Evolutionary conservation across 1,140 invertebrate genomes (phyloP).

Genomic region (Drosophila athabasca): DNA sequence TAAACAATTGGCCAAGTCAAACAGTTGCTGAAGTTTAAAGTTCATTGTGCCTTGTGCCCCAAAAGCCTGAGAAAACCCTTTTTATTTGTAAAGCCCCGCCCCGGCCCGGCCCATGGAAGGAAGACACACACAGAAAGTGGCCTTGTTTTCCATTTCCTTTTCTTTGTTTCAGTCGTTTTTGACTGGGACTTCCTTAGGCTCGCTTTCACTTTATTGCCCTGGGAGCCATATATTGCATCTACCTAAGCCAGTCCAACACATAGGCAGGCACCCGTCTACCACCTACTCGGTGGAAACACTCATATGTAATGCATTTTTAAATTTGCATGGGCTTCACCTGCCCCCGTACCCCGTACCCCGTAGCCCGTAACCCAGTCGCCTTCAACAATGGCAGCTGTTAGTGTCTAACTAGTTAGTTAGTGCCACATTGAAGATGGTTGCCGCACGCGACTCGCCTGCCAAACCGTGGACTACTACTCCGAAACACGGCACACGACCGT

Average conservation of each 20-base stretch:
- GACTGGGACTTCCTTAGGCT: conserved; percentile 8
- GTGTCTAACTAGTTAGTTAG: conserved; percentile 78
- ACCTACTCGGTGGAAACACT: conserved; percentile 55
- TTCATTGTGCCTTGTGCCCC: conserved; percentile 53
- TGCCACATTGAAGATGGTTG: conserved; percentile 43
- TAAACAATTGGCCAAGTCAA: conserved; percentile 56
- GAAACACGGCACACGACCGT: no score
- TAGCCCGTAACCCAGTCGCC: no score
- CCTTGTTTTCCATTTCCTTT: conserved; percentile 53
- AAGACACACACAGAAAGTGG: conserved; percentile 55
- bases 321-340: conserved; percentile 66
- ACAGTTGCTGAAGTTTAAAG: conserved; percentile 57
- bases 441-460: neutral
- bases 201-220: conserved; percentile 28
- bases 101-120: neutral
- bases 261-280: neutral
- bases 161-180: conserved; percentile 1
- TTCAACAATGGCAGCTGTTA: conserved; percentile 54
- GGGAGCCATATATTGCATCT: conserved; percentile 19
- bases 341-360: neutral
- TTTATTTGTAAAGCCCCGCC: conserved; percentile 10
- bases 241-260: conserved; percentile 10
- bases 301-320: conserved; percentile 75
- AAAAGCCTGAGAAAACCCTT: conserved; percentile 14
- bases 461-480: conserved; percentile 1